Evolutionary conservation across 2,113 vertebrate species (phyloP), one percentile per base, ranked within the genome.

Genomic region (Apteryx owenii): DNA sequence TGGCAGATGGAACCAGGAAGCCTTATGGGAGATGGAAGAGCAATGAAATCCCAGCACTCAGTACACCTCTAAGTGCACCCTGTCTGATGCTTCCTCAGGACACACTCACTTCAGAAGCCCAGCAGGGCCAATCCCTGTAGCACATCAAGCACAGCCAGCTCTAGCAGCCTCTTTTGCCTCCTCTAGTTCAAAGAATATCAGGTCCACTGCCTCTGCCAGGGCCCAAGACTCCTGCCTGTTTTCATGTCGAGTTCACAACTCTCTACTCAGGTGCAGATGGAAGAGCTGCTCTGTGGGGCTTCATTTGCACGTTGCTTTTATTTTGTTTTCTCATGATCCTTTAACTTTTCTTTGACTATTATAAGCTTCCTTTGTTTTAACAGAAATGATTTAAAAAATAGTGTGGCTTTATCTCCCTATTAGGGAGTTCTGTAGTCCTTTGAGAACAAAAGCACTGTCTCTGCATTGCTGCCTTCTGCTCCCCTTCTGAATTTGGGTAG

Each of bases 1-100:
- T 1, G 9, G 85, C 96, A 97, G 95, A 98, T 96, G 96, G 96
- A 83, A 94, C 42, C 60, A 68, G 76, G 87, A 46, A 66, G 72
- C 84, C 81, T 77, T 53, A 33, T 6, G 66, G 93, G 82, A 90
- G 33, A 10, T 29, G 53, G 83, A 83, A 72, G 58, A 75, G 15
- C 80, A 86, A 65, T 26, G 16, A 23, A 58, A 82, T 29, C 36
- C 71, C 31, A 78, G 73, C 25, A 33, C n/a, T 38, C 44, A 22
- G 23, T 50, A 68, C 71, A 21, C 6, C 40, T 62, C 7, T 21
- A 48, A 60, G 51, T 0, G 0, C 44, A 44, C 23, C 65, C 19
- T 73, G 23, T 28, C 21, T 48, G n/a, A 28, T 68, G 31, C 51
- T 92, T 12, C 44, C 48, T 21, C 7, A n/a, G 56, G 81, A 29